Evolutionary conservation across 2,888 invertebrate species (phyloP).

Genomic region (Idaea biselata): DNA sequence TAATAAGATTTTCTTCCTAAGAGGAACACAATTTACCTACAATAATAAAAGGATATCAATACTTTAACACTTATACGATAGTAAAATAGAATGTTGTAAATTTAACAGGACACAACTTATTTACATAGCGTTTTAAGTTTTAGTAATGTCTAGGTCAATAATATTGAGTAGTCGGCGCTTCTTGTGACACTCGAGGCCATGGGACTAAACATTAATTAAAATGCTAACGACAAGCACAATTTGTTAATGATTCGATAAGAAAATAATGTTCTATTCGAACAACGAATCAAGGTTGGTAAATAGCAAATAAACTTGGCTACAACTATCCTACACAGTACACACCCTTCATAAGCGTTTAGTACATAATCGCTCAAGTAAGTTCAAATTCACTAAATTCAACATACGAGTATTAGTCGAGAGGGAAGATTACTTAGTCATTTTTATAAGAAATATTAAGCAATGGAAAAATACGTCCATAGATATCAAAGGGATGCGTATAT

Average conservation of each 20-base stretch:
- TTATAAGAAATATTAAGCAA: background rate
- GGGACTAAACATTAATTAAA: background rate
- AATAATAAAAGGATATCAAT: constrained; percentile 71
- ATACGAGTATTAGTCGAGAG: constrained; percentile 28
- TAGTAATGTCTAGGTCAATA: constrained; percentile 14
- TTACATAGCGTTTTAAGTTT: constrained; percentile 52
- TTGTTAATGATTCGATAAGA: background rate
- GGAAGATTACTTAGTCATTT: constrained; percentile 9
- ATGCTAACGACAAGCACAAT: background rate
- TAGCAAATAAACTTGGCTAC: constrained; percentile 16
- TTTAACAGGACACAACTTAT: constrained; percentile 79
- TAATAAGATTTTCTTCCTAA: constrained; percentile 40
- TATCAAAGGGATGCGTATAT: background rate
- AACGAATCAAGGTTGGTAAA: constrained; percentile 10
- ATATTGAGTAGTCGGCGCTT: constrained; percentile 1
- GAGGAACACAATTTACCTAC: constrained; percentile 56
- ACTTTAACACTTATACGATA: constrained; percentile 76
- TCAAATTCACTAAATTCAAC: constrained; percentile 13
- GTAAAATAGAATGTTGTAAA: constrained; percentile 79
- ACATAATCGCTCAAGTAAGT: constrained; percentile 17
- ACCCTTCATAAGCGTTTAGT: constrained; percentile 20
- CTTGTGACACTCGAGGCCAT: background rate
- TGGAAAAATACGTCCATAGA: background rate
- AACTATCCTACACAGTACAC: constrained; percentile 24
- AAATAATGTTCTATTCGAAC: constrained; percentile 2